Conservation (phyloP, 2,797 vertebrate genomes). For the Halcyon chelicuti region DNA sequence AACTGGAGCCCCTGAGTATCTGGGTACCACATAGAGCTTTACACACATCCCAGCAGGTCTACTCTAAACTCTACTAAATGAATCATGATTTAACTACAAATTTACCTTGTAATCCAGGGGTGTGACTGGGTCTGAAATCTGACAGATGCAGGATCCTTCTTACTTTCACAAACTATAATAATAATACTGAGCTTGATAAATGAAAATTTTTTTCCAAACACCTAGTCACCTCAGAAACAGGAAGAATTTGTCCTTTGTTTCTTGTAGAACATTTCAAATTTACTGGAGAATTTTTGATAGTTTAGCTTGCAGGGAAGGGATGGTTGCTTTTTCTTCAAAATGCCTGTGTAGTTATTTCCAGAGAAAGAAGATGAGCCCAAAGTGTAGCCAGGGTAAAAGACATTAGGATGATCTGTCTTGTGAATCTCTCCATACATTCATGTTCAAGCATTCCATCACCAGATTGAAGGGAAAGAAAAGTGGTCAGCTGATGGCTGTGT, state of each 20-base stretch:
- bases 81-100: neutral
- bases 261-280: neutral
- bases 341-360: neutral
- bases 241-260: neutral
- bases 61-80: neutral
- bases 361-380: neutral
- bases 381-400: neutral
- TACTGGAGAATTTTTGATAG: neutral
- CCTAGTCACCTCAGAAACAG: neutral
- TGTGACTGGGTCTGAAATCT: neutral
- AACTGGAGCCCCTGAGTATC: neutral
- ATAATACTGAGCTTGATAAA: neutral
- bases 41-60: neutral
- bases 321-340: neutral
- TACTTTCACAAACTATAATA: neutral
- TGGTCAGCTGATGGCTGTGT: constrained; percentile 22
- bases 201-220: neutral
- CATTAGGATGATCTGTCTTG: neutral
- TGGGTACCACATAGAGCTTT: neutral
- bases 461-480: neutral
- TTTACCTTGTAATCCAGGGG: neutral
- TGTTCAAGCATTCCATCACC: neutral
- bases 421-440: neutral
- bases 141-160: neutral
- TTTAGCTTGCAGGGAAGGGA: fast-evolving